These are phyloP conservation scores for Embiotoca jacksoni DNA, from an alignment of 2,113 vertebrate genomes.

Conservation along the genomic window DNA sequence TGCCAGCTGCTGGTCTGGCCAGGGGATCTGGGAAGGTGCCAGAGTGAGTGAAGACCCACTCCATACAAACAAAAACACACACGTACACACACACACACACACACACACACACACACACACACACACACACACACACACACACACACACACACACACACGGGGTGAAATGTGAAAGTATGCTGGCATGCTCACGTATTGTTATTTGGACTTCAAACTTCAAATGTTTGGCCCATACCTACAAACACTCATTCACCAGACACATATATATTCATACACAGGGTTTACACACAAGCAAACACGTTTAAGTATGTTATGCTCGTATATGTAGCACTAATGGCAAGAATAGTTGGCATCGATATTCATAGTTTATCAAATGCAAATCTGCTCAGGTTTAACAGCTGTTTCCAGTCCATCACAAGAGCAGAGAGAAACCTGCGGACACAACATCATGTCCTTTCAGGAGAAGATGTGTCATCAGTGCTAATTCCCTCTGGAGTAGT, in stretches of 20 bases:
- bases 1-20: constrained; percentile 76
- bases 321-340: too few relatives aligned
- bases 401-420: background rate
- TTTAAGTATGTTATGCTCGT: too few relatives aligned
- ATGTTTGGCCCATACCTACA: background rate
- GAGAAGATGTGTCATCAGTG: background rate
- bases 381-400: background rate
- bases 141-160: constrained; percentile 26
- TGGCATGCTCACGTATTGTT: background rate
- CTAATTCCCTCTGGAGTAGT: background rate
- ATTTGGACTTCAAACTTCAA: background rate
- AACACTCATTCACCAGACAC: background rate
- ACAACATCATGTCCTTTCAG: background rate
- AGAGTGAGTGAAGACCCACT: constrained; percentile 68
- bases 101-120: constrained; percentile 26
- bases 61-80: constrained; percentile 44
- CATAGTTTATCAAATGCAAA: too few relatives aligned
- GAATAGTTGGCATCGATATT: too few relatives aligned
- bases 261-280: background rate
- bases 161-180: constrained; percentile 9
- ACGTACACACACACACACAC: background rate
- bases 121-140: constrained; percentile 27
- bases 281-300: too few relatives aligned
- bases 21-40: constrained; percentile 61
- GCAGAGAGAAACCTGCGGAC: constrained; percentile 2